Evolutionary conservation across 1,140 invertebrate species (phyloP), one percentile per base, ranked within the genome.

Genomic region (Musca domestica): DNA sequence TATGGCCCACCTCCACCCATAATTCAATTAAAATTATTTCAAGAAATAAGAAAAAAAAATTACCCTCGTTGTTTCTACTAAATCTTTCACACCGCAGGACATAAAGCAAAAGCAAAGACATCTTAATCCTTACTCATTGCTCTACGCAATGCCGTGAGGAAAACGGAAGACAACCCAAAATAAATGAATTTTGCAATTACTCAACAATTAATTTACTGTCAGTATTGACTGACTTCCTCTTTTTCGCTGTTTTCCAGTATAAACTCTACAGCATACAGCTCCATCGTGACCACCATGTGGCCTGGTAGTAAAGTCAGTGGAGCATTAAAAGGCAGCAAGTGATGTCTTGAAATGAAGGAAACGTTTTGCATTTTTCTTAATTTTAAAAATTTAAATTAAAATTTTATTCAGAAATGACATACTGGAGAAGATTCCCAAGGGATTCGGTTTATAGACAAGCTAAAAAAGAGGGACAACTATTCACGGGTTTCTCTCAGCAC

Each of bases 171-270:
- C 68, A 41, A 72, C 72, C 71, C 71, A 73, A 80, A 79, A 80
- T 79, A 80, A 80, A 80, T 80, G 79, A 80, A 80, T 79, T 80
- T 79, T 80, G 10, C 77, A 80, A 80, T 80, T 80, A 80, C 76
- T 80, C 76, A 79, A 79, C 77, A 80, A 80, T 80, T 80, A 80
- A 80, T 79, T 80, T 73, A 23, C 20, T 69, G 77, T 80, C 75
- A 72, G 34, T 41, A 41, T 41, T 41, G 34, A 41, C 4, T 41
- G 34, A 30, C 54, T 30, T 61, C 19, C 12, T 54, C 15, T 54
- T 54, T 77, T 73, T 76, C 72, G 72, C 69, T 72, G 74, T 71
- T 74, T 74, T 34, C 12, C n/a, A 58, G 17, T 17, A 20, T 19
- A 4, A 10, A 41, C 34, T 41, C 34, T 12, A 41, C 27, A 4